phyloP scores from a whole-genome alignment of 2,888 invertebrate genomes.

The Noctua fimbriata region DNA sequence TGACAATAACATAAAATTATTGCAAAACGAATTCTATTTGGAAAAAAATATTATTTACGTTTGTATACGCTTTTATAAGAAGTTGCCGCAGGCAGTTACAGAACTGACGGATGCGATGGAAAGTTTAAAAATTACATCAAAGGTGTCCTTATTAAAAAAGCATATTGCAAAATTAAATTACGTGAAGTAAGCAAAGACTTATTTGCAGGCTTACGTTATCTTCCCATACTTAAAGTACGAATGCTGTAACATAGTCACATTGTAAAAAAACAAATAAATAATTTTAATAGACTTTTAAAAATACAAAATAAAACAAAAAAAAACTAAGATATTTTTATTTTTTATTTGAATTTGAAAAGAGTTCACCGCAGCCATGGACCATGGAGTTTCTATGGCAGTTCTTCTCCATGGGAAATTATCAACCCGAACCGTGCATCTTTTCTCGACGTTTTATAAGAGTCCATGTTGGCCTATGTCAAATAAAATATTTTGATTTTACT shows the following conservation, averaged over 20 bases:
- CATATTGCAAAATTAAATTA: not conserved
- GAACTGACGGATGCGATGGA: not conserved
- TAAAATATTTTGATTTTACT: not conserved
- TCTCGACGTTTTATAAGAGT: not conserved
- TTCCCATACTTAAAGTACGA: too few species aligned
- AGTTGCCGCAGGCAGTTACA: not conserved
- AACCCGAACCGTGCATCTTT: not conserved
- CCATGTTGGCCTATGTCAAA: not conserved
- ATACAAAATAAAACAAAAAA: too few species aligned
- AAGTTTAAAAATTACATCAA: not conserved
- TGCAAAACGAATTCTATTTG: not conserved
- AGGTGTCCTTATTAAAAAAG: not conserved
- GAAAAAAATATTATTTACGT: not conserved
- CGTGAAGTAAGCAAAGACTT: not conserved
- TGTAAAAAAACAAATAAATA: too few species aligned
- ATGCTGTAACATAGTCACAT: too few species aligned
- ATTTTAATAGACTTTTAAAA: too few species aligned
- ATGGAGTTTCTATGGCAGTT: not conserved
- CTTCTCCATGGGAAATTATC: not conserved
- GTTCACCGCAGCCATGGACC: too few species aligned
- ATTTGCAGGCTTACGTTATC: too few species aligned
- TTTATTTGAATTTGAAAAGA: too few species aligned
- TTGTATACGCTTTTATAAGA: not conserved
- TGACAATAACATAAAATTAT: not conserved
- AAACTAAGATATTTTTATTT: too few species aligned